phyloP scores from a whole-genome alignment of 1,140 invertebrate genomes.

The Portunus trituberculatus region DNA sequence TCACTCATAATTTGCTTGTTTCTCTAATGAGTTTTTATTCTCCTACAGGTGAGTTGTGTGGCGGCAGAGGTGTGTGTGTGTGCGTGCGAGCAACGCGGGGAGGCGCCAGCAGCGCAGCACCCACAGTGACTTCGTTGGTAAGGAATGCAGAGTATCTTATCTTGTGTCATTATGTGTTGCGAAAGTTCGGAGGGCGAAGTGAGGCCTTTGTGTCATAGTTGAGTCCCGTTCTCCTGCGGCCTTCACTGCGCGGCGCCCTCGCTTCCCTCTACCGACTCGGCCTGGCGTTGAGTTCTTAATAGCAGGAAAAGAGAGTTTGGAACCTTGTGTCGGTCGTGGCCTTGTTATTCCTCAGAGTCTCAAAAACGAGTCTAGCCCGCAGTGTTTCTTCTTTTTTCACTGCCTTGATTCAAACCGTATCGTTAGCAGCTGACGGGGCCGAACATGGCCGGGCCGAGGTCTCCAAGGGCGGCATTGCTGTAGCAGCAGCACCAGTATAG shows the following conservation, averaged over 20 bases:
- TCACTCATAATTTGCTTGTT: not conserved
- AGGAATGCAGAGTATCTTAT: slow-evolving; percentile 23
- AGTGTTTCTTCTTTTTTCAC: not conserved
- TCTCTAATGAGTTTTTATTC: not conserved
- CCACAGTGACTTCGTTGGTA: not conserved
- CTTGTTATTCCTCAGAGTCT: not conserved
- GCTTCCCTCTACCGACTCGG: not conserved
- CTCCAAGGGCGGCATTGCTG: not conserved
- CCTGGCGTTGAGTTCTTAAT: not conserved
- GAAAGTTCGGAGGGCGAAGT: not conserved
- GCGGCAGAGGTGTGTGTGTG: not conserved
- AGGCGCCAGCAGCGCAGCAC: not conserved
- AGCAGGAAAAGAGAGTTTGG: slow-evolving; percentile 10
- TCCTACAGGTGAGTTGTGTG: not conserved
- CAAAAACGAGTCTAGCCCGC: not conserved
- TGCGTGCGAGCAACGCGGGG: not conserved
- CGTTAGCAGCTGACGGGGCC: not conserved
- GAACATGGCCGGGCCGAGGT: not conserved
- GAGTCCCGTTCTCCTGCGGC: not conserved
- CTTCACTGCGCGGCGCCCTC: not conserved
- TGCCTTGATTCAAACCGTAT: not conserved
- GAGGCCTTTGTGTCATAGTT: slow-evolving; percentile 21
- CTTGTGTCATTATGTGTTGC: slow-evolving; percentile 13
- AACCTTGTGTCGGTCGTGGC: slow-evolving; percentile 7
- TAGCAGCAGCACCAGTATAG: slow-evolving; percentile 16